Base-by-base conservation (phyloP, 2,888 invertebrate genomes). In the Oligia fasciuncula region DNA sequence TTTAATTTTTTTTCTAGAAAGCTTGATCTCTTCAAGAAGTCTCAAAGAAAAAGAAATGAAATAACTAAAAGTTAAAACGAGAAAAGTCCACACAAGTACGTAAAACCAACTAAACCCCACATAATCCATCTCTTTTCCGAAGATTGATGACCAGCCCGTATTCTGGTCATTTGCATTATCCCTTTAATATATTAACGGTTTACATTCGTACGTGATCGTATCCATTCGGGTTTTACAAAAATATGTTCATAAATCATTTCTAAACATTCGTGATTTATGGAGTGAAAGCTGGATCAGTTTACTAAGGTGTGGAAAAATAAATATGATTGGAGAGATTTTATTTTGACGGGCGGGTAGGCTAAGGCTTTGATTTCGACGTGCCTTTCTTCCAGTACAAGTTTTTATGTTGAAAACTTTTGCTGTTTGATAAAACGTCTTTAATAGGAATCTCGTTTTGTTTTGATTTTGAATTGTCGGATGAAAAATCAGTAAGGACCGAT, bases 131-230 rank as follows among this genome's bases (percentile, higher is more conserved):
- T 66, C 65, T 73, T 78, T 69, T 43, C 9, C 13, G 49, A 87
- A 84, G 87, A 87, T 86, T 73, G 74, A 87, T 81, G 88, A 60
- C 40, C 67, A 40, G 51, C 40, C 46, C 51, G 40, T n/a, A 29
- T n/a, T 54, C 19, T 78, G 72, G 80, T 73, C 80, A 76, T 74
- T 67, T 79, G 77, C 79, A 80, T 88, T 74, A 80, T 66, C 43
- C 57, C 49, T 60, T 4, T 69, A 71, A 77, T 71, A 77, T 78
- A 75, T 79, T 76, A 51, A 67, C 46, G 19, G 67, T 80, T 77
- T 54, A 78, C 54, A 76, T 79, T 73, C 70, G 40, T 74, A 77
- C 74, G 76, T 79, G 86, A 79, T 67, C 79, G 73, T 73, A 67
- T 49, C 23, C 70, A 62, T 29, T 66, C 40, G 49, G 35, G 29